Base-by-base conservation (phyloP, 1,140 invertebrate genomes). In the Copidosoma floridanum region DNA sequence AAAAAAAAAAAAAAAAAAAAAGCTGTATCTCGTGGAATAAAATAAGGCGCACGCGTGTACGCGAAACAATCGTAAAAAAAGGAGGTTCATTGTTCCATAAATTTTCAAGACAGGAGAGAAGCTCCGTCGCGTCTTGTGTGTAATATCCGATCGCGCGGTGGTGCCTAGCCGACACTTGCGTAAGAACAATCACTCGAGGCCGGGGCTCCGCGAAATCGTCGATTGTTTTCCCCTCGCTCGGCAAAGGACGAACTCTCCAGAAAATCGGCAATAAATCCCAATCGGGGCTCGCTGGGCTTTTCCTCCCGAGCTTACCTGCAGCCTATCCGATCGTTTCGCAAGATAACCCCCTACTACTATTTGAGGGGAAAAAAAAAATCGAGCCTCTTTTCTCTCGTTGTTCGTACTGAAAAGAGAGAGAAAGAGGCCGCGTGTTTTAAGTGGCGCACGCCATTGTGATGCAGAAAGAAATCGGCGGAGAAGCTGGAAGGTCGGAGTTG, bases 191-290 rank as follows among this genome's bases (percentile, higher is more conserved):
- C 26, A 14, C 24, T 23, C 43, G 43, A 47, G 1, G 27, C 4
- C 5, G n/a, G 2, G 26, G 4, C 8, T 37, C n/a, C 21, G 20
- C 38, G 23, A 59, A 18, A 44, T 52, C 26, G 32, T 58, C 47
- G 20, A 44, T 58, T 58, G 57, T 58, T 40, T 44, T 58, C 38
- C 6, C 23, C 2, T n/a, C n/a, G n/a, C n/a, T n/a, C n/a, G n/a
- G n/a, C n/a, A n/a, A n/a, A n/a, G n/a, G n/a, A n/a, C n/a, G n/a
- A 11, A 20, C 29, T 20, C 29, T 44, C 6, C 35, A 57, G 37
- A 58, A 52, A 52, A 40, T 29, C 29, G 6, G 18, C 20, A 18
- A 52, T 44, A 52, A 58, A 51, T 58, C 47, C 26, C 20, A 52
- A 44, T 44, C n/a, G 47, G 20, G 10, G 14, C 21, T 10, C 24